Evolutionary conservation across 2,797 vertebrate genomes (phyloP).

Genomic region (Macropus fuliginosus): DNA sequence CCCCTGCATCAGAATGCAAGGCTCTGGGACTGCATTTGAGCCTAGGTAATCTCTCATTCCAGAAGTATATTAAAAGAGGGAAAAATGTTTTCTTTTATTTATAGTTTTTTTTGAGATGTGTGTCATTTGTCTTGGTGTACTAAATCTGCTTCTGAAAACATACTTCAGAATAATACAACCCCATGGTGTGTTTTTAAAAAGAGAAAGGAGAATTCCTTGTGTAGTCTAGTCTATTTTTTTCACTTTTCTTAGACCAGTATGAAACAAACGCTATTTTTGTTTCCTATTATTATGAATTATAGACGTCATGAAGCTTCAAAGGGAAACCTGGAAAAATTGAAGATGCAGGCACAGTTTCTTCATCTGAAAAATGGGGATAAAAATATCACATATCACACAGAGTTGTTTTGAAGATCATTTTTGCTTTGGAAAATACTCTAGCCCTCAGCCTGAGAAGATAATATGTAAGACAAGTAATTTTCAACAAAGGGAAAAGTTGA

Average conservation of each 20-base stretch:
- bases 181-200: constrained; percentile 2
- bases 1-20: background rate
- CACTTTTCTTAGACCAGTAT: background rate
- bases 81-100: constrained; percentile 48
- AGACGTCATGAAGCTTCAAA: background rate
- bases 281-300: background rate
- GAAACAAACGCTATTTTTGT: background rate
- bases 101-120: constrained; percentile 57
- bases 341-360: background rate
- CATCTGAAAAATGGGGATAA: background rate
- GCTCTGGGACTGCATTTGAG: background rate
- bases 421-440: background rate
- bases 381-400: background rate
- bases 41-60: background rate
- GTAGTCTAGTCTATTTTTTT: background rate
- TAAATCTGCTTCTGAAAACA: constrained; percentile 68
- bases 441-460: background rate
- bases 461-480: background rate
- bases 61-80: constrained; percentile 52
- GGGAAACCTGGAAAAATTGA: background rate
- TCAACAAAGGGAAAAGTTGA: background rate
- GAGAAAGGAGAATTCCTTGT: background rate
- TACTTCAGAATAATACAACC: constrained; percentile 52
- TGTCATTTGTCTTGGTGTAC: constrained; percentile 49
- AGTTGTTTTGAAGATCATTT: background rate